phyloP scores from a whole-genome alignment of 2,888 invertebrate species.

The Dioctria rufipes region DNA sequence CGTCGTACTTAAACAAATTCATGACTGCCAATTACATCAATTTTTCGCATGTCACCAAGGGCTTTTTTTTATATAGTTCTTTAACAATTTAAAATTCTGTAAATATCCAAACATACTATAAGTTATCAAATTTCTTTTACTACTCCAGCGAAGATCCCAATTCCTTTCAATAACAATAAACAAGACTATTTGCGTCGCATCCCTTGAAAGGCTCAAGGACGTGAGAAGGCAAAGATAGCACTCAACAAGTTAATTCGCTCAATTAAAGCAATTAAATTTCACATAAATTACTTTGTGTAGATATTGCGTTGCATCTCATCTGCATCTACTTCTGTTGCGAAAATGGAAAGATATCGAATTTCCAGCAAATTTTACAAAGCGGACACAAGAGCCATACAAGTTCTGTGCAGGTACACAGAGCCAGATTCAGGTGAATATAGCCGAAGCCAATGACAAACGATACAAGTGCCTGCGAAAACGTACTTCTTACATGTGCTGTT shows the following conservation, averaged over 20 bases:
- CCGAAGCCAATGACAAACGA: background rate
- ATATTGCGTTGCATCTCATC: constrained; percentile 33
- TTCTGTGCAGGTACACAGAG: background rate
- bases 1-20: too few relatives aligned
- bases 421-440: constrained; percentile 8
- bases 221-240: constrained; percentile 30
- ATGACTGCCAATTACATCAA: too few relatives aligned
- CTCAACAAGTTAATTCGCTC: constrained; percentile 57
- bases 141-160: too few relatives aligned
- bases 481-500: constrained; percentile 29
- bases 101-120: too few relatives aligned
- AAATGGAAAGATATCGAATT: constrained; percentile 25
- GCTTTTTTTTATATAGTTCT: too few relatives aligned
- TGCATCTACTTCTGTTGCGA: constrained; percentile 18
- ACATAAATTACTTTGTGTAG: constrained; percentile 52
- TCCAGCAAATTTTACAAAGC: constrained; percentile 6
- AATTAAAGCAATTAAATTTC: constrained; percentile 56
- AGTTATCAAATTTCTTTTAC: too few relatives aligned
- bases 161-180: too few relatives aligned
- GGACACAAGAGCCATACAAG: constrained; percentile 14
- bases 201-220: background rate
- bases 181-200: too few relatives aligned
- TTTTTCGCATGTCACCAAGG: too few relatives aligned
- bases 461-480: background rate
- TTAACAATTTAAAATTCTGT: too few relatives aligned